Base-by-base conservation (phyloP, 2,888 invertebrate species). In the Brachycybe producta region DNA sequence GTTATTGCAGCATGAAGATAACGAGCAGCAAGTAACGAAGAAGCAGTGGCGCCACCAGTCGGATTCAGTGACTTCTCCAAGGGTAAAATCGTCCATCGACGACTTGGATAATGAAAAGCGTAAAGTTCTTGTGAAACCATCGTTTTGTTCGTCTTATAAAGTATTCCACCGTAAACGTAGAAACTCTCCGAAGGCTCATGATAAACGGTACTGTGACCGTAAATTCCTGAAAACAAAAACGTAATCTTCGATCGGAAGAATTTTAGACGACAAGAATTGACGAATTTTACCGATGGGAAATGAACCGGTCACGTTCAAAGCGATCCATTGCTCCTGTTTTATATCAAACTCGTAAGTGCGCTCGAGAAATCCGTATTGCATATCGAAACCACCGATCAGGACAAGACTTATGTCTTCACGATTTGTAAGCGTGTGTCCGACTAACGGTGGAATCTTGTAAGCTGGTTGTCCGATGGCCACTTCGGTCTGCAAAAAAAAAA, bases 151-250 rank as follows among this genome's bases (percentile, higher is more conserved):
- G 80, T 76, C 1, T 76, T 73, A 59, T 82, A 85, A 2, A 81
- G 70, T 58, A 84, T 80, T 4, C 94, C 94, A 4, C 94, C 94
- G 64, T 85, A 92, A 1, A 94, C 75, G 61, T 91, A 94, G 51
- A 94, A 75, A 60, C 84, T 82, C 58, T 86, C 80, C 0, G 84
- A 82, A 23, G 75, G 76, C 1, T 75, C 69, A 60, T 92, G 86
- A 64, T 85, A 91, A 0, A 91, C 85, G 0, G 90, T 82, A 44
- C 82, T 83, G 64, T 94, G 94, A 0, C 91, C 92, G 62, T 84
- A 91, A 26, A 90, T 73, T 28, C 72, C 73, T 71, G 58, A 21
- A 56, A 51, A 45, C 11, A 17, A 23, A 27, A 4, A 21, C 30
- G 8, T 32, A 19, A n/a, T n/a, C n/a, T n/a, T n/a, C n/a, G n/a